Conservation (phyloP, 2,113 vertebrate genomes). For the Chaetodon auriga region DNA sequence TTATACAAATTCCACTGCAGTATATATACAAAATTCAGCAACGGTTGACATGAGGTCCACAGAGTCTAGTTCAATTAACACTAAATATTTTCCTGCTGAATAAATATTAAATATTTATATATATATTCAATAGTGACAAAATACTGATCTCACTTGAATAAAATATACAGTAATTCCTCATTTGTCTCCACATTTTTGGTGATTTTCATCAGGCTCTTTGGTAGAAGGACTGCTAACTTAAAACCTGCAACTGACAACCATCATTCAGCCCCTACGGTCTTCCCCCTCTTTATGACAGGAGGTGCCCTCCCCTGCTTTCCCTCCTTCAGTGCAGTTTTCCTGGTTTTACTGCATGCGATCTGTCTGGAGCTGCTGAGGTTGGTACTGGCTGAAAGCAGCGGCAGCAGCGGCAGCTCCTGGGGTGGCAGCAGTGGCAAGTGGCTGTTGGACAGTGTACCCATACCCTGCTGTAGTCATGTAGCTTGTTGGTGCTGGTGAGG, state of each 20-base stretch:
- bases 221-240: conserved; percentile 49
- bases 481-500: conserved; percentile 91
- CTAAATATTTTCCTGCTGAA: conserved; percentile 67
- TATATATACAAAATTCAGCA: conserved; percentile 58
- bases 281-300: conserved; percentile 30
- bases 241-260: conserved; percentile 51
- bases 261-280: conserved; percentile 6
- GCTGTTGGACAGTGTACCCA: conserved; percentile 94
- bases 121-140: conserved; percentile 67
- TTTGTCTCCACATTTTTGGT: conserved; percentile 86
- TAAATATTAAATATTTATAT: conserved; percentile 80
- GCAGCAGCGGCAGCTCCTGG: conserved; percentile 88
- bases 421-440: conserved; percentile 87
- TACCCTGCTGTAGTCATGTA: conserved; percentile 93
- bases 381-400: conserved; percentile 92
- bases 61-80: conserved; percentile 55
- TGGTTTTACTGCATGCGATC: conserved; percentile 90
- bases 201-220: conserved; percentile 76
- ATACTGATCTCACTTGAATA: conserved; percentile 87
- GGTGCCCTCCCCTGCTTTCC: conserved; percentile 6
- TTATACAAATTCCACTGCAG: conserved; percentile 49
- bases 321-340: conserved; percentile 25
- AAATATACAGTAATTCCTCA: conserved; percentile 85
- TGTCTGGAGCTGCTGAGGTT: conserved; percentile 94
- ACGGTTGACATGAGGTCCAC: conserved; percentile 51